Percentiles rank a stretch among this genome's conserved stretches.
Evolutionary conservation across 1,140 invertebrate genomes (phyloP).

Genomic region (Venturia canescens): DNA sequence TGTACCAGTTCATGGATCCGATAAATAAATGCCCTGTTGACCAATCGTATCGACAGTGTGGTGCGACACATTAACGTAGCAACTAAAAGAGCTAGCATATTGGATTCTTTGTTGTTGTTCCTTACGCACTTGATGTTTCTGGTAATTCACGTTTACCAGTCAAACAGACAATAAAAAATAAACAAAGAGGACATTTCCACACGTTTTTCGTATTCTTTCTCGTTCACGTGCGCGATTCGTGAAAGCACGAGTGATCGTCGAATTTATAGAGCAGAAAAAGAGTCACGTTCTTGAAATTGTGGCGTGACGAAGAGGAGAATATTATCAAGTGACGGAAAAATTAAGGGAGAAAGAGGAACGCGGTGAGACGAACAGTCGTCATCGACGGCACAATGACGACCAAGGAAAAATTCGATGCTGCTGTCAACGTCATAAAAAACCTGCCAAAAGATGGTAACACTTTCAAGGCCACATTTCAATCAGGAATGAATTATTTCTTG

Average conservation of each 20-base stretch:
- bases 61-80: neutral
- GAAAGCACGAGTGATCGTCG: slow-evolving; percentile 3
- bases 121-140: neutral
- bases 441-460: slow-evolving; percentile 91
- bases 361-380: slow-evolving; percentile 14
- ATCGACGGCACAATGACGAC: slow-evolving; percentile 80
- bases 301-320: neutral
- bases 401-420: slow-evolving; percentile 90
- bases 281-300: slow-evolving; percentile 8
- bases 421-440: slow-evolving; percentile 91
- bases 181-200: neutral
- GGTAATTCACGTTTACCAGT: neutral
- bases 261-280: neutral
- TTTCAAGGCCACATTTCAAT: slow-evolving; percentile 25
- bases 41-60: neutral
- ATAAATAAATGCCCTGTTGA: neutral
- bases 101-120: neutral
- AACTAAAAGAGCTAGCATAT: neutral
- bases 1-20: neutral
- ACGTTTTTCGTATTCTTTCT: neutral
- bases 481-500: no score
- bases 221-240: neutral
- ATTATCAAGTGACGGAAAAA: neutral
- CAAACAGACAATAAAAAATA: neutral
- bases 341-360: neutral